A percentile compares a stretch with the other conserved stretches of the same genome.
These are phyloP conservation scores for Fregetta grallaria DNA, from an alignment of 2,113 vertebrate genomes.

Conservation along the genomic window DNA sequence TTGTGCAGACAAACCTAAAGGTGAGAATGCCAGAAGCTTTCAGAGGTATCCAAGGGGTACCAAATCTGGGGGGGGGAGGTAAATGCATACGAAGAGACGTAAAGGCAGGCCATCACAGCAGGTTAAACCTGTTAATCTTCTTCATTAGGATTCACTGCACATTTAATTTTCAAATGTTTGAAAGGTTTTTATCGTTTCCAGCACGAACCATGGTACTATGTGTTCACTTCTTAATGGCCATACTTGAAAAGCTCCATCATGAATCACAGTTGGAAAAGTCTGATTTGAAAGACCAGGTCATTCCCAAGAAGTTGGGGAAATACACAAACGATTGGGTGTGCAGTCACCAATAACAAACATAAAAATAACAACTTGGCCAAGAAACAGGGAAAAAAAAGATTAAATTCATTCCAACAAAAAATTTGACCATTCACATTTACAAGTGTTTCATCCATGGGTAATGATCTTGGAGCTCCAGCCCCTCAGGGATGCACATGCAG, in stretches of 20 bases:
- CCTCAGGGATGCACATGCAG: fast-evolving
- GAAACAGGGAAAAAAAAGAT: background rate
- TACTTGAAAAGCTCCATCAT: background rate
- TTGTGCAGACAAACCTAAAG: background rate
- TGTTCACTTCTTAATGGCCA: background rate
- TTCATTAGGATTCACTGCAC: slow-evolving; percentile 14
- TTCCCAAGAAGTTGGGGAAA: background rate
- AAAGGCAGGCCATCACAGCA: slow-evolving; percentile 13
- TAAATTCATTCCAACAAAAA: background rate
- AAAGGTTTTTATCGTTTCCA: background rate
- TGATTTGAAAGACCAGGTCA: background rate
- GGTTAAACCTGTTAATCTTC: slow-evolving; percentile 49
- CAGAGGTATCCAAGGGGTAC: background rate
- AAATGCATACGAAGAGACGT: background rate
- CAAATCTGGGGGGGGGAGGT: background rate
- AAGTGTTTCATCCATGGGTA: background rate
- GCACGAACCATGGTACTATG: background rate
- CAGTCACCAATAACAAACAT: background rate
- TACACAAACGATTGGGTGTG: background rate
- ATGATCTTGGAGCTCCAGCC: background rate
- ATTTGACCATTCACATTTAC: background rate
- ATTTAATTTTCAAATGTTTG: slow-evolving; percentile 34
- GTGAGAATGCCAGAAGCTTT: background rate
- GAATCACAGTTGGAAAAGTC: background rate
- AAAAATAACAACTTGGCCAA: background rate